Conservation (phyloP, 2,113 vertebrate genomes). For the Pseudorasbora parva region DNA sequence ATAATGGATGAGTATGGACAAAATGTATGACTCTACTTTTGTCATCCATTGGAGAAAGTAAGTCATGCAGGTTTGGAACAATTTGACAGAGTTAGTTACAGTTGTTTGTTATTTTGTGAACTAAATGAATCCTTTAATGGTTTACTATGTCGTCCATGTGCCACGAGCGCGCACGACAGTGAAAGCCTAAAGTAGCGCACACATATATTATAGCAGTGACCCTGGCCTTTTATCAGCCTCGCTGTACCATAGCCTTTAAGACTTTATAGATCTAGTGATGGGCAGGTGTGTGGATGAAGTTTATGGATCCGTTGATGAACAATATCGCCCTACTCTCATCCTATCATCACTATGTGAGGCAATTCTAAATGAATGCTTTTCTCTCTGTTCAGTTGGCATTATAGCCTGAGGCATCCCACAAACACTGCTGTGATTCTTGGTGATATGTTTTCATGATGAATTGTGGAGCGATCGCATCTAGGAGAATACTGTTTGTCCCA, state of each 20-base stretch:
- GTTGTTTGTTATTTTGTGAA: background rate
- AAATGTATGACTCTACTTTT: background rate
- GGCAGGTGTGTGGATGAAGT: constrained; percentile 55
- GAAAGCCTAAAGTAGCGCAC: constrained; percentile 60
- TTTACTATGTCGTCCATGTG: constrained; percentile 48
- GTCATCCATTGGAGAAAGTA: background rate
- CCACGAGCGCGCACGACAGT: constrained; percentile 59
- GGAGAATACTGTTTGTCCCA: constrained; percentile 61
- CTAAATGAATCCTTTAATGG: constrained; percentile 24
- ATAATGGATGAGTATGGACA: too few species aligned
- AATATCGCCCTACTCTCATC: constrained; percentile 63
- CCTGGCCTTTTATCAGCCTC: constrained; percentile 59
- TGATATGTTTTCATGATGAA: constrained; percentile 65
- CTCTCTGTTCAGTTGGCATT: constrained; percentile 57
- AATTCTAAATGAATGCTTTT: constrained; percentile 69
- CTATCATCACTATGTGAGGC: constrained; percentile 63
- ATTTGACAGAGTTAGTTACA: background rate
- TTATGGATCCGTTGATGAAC: constrained; percentile 76
- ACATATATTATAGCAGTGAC: constrained; percentile 58
- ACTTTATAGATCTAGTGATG: constrained; percentile 68
- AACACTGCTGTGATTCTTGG: constrained; percentile 37
- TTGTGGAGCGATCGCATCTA: constrained; percentile 59
- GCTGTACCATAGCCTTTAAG: constrained; percentile 69
- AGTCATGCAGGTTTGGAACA: background rate
- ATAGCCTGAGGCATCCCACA: constrained; percentile 55